These are phyloP conservation scores for Malurus splendens DNA, from an alignment of 2,797 vertebrate genomes.

Conservation along the genomic window DNA sequence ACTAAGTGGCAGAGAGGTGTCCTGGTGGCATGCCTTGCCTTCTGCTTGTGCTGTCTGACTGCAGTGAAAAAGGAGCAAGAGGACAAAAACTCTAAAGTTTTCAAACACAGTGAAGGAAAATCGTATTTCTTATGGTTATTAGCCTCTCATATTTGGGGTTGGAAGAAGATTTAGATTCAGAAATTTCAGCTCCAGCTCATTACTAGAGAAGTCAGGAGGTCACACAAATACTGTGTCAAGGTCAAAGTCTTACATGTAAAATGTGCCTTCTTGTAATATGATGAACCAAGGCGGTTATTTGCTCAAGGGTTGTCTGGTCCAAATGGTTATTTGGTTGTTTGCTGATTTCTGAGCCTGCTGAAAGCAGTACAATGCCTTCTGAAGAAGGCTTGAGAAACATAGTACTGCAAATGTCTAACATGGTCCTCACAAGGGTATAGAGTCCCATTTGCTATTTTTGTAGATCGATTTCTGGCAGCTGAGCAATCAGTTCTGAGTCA, in stretches of 20 bases:
- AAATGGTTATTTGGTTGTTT: neutral
- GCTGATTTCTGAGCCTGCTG: conserved; percentile 8
- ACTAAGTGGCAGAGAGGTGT: neutral
- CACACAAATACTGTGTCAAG: neutral
- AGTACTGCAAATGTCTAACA: neutral
- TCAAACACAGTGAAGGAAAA: neutral
- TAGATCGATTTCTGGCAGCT: neutral
- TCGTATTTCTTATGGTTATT: neutral
- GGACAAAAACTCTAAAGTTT: neutral
- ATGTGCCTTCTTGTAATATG: neutral
- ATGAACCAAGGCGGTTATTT: neutral
- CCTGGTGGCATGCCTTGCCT: neutral
- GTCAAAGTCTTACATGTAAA: neutral
- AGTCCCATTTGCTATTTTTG: neutral
- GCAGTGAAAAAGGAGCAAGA: neutral
- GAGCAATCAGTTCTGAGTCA: neutral
- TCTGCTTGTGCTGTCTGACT: neutral
- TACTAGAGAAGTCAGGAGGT: neutral
- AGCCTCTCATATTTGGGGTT: neutral
- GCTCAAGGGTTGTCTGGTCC: neutral
- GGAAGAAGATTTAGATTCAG: neutral
- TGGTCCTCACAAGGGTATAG: neutral
- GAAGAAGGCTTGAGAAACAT: neutral
- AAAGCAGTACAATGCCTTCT: neutral
- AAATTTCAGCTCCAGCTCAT: neutral